Conservation (phyloP, 2,113 vertebrate species). For the Typhlomys cinereus region DNA sequence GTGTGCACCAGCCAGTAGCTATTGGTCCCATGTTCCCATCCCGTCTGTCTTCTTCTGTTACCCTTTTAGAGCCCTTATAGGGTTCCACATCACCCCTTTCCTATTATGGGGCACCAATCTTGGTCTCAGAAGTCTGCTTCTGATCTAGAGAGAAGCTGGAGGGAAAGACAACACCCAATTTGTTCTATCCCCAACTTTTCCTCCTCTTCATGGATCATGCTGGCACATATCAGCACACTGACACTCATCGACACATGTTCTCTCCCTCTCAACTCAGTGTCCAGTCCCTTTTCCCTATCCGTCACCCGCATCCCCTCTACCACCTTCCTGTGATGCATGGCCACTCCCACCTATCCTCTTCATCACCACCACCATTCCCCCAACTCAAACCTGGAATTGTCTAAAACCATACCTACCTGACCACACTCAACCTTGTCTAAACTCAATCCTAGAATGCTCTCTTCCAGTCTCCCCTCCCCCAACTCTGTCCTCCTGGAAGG, state of each 20-base stretch:
- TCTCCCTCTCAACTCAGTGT: background rate
- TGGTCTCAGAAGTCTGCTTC: constrained; percentile 11
- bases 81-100: background rate
- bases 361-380: no score
- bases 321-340: no score
- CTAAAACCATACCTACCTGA: no score
- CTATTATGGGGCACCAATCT: background rate
- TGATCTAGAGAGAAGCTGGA: background rate
- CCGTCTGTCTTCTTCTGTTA: background rate
- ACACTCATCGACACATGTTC: background rate
- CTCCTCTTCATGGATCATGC: background rate
- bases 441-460: background rate
- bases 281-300: background rate
- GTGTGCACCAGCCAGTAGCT: background rate
- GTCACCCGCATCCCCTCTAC: background rate
- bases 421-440: no score
- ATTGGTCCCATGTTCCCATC: background rate
- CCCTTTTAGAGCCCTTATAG: background rate
- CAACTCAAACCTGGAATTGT: background rate
- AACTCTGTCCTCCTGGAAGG: background rate
- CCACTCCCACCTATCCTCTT: background rate
- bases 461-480: background rate
- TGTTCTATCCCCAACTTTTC: background rate
- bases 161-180: background rate
- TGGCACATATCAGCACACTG: background rate